Base-by-base conservation (phyloP, 2,113 vertebrate species). In the Lasiurus borealis region DNA sequence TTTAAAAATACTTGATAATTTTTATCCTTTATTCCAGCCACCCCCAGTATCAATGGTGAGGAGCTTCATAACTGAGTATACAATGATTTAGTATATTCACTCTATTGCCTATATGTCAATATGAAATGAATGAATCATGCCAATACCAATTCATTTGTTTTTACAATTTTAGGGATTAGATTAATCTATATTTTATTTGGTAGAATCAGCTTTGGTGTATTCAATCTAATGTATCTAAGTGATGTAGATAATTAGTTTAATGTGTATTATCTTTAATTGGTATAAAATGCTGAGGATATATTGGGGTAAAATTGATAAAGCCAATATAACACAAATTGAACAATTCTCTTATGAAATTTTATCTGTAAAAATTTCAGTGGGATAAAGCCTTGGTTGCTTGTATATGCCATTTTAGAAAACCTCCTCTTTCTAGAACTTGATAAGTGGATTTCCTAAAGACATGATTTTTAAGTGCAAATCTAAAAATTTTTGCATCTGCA, bases 301-400 rank as follows among this genome's bases (percentile, higher is more conserved):
- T 76, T 95, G 57, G 27, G 34, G 78, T 78, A 71, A 93, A 90
- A 88, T 85, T 36, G 75, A 88, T 85, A 85, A 31, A 84, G 31
- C 25, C 57, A 87, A 23, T 46, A 40, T 59, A 86, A 52, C 29
- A 9, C n/a, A 4, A 69, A 10, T 50, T 88, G 68, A 52, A 83
- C 23, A 85, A 52, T 69, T 85, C 31, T 62, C 40, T 85, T 95
- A 36, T 0, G 2, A 90, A 59, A 23, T 93, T 93, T 87, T 72
- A 48, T 44, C 25, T 34, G 84, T 64, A 83, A 88, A 83, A 73
- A 18, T 68, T 80, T 86, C n/a, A 77, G 12, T 44, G 12, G 25
- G 21, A 5, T 76, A 91, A 96, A 88, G 3, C 10, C 11, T 86
- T 88, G 31, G 2, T 29, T 94, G 78, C 13, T 72, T 94, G 2